These are phyloP conservation scores for Nyctereutes procyonoides DNA, from an alignment of 2,113 vertebrate species.

Conservation along the genomic window DNA sequence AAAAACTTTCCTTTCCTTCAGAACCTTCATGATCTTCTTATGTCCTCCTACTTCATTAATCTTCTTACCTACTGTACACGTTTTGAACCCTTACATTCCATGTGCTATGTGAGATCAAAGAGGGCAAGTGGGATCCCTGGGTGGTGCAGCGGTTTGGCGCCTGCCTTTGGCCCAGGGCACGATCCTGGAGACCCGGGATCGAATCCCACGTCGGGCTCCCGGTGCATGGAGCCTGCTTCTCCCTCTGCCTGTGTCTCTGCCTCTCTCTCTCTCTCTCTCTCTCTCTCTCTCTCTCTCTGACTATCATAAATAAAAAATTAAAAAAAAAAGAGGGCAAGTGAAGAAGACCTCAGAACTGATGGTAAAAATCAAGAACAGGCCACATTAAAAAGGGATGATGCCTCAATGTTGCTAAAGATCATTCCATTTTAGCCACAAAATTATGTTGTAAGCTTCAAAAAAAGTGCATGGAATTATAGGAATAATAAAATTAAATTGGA, in stretches of 20 bases:
- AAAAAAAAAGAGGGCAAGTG: not conserved
- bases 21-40: not conserved
- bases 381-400: not conserved
- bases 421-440: slow-evolving; percentile 27
- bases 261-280: no score
- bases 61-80: not conserved
- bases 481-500: slow-evolving; percentile 18
- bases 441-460: not conserved
- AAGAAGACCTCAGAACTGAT: not conserved
- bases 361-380: not conserved
- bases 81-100: not conserved
- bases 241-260: no score
- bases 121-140: not conserved
- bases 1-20: not conserved
- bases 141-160: no score
- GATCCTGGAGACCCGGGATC: no score
- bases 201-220: no score
- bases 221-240: no score
- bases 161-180: no score
- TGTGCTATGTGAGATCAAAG: not conserved
- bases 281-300: no score
- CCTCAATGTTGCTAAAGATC: not conserved
- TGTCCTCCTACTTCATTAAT: not conserved
- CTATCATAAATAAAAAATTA: no score
- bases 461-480: not conserved